phyloP scores from a whole-genome alignment of 2,113 vertebrate species.

The Calyptomena viridis region DNA sequence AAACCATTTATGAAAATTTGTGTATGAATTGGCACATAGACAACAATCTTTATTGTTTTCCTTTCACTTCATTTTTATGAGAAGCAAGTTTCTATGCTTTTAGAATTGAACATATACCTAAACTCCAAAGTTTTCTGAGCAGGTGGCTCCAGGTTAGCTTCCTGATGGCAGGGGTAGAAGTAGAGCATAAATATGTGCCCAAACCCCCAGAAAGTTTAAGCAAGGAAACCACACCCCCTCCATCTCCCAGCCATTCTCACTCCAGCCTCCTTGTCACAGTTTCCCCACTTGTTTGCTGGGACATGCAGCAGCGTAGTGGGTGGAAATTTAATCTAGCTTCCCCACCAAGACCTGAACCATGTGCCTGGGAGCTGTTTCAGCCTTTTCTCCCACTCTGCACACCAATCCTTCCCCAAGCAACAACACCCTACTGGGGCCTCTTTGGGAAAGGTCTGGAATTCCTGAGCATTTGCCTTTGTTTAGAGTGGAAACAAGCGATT shows the following conservation, averaged over 20 bases:
- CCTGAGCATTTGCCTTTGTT: conserved; percentile 34
- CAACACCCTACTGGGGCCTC: not conserved
- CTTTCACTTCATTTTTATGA: not conserved
- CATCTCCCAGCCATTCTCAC: not conserved
- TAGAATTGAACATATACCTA: not conserved
- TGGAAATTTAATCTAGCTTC: not conserved
- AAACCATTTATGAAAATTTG: not conserved
- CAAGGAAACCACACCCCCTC: not conserved
- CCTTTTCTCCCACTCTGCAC: not conserved
- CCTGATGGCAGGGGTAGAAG: not conserved
- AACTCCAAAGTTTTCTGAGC: not conserved
- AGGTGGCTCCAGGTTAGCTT: not conserved
- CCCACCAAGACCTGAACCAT: not conserved
- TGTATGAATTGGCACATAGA: not conserved
- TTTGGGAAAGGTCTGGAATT: not conserved
- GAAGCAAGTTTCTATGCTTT: not conserved
- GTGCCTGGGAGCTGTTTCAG: not conserved
- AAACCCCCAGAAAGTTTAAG: not conserved
- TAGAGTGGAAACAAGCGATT: conserved; percentile 48
- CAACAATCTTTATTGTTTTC: not conserved
- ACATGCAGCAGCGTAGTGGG: rapidly evolving
- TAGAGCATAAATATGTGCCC: rapidly evolving
- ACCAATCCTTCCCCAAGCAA: not conserved
- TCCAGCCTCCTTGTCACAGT: not conserved
- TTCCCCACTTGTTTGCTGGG: not conserved